phyloP scores from a whole-genome alignment of 2,797 vertebrate genomes.

The Halcyon badia region DNA sequence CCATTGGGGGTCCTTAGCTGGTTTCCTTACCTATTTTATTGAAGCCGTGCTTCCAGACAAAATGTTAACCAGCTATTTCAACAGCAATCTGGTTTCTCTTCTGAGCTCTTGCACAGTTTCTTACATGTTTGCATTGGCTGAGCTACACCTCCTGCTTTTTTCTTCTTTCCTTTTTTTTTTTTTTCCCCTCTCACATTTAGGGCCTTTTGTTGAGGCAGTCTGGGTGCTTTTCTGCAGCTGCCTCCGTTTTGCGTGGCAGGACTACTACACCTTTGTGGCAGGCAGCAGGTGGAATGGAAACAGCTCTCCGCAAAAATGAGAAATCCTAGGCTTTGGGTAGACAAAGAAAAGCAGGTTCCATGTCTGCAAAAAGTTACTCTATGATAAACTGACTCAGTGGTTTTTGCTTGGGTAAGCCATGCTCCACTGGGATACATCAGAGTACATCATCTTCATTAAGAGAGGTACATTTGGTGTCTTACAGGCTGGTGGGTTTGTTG shows the following conservation, averaged over 20 bases:
- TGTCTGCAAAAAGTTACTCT: background rate
- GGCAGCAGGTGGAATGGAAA: slow-evolving; percentile 67
- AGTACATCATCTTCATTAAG: background rate
- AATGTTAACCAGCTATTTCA: slow-evolving; percentile 72
- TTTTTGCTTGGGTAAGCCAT: background rate
- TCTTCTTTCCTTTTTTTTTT: background rate
- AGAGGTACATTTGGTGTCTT: background rate
- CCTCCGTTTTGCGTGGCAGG: slow-evolving; percentile 27
- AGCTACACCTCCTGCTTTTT: slow-evolving; percentile 21
- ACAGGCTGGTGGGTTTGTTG: background rate
- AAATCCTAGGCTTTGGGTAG: background rate
- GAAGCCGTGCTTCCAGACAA: slow-evolving; percentile 75
- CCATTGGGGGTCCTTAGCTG: slow-evolving; percentile 78
- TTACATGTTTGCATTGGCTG: slow-evolving; percentile 81
- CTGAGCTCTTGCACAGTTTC: slow-evolving; percentile 39
- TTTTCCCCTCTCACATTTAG: slow-evolving; percentile 17
- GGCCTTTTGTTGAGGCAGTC: slow-evolving; percentile 15
- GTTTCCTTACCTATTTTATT: slow-evolving; percentile 81
- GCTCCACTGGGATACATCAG: background rate
- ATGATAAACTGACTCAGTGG: fast-evolving
- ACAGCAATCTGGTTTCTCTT: slow-evolving; percentile 80
- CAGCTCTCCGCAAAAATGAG: background rate
- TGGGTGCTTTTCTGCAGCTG: slow-evolving; percentile 5
- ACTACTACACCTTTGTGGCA: slow-evolving; percentile 61
- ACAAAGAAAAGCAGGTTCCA: background rate